These are phyloP conservation scores for Bombus fervidus DNA, from an alignment of 1,140 invertebrate genomes.

Conservation along the genomic window DNA sequence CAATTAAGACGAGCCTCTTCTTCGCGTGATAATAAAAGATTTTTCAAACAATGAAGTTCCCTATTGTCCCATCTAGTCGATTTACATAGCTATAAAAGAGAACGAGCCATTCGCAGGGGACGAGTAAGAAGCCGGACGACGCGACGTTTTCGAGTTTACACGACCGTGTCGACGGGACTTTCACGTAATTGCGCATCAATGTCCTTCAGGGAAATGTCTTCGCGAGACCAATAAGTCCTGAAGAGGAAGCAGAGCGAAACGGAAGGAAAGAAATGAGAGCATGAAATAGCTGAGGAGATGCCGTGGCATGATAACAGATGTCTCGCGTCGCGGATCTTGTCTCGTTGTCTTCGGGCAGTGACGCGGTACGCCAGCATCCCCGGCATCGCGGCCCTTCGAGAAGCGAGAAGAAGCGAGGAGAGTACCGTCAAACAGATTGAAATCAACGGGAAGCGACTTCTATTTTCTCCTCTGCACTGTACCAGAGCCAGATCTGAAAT, in stretches of 20 bases:
- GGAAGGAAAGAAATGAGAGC: constrained; percentile 32
- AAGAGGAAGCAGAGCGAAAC: background rate
- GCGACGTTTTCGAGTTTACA: background rate
- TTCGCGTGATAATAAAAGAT: background rate
- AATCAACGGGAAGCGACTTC: constrained; percentile 64
- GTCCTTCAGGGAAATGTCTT: constrained; percentile 38
- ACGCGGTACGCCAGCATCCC: constrained; percentile 29
- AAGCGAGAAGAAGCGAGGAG: constrained; percentile 35
- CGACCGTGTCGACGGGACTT: constrained; percentile 25
- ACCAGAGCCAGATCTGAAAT: constrained; percentile 73
- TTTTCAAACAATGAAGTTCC: background rate
- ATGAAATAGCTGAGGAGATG: constrained; percentile 48
- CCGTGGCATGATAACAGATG: constrained; percentile 62
- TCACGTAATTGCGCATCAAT: constrained; percentile 56
- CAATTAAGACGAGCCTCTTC: background rate
- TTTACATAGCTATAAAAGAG: constrained; percentile 1
- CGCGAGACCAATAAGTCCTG: constrained; percentile 42
- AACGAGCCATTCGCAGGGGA: constrained; percentile 1
- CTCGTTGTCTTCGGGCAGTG: constrained; percentile 61
- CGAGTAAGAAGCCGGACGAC: background rate
- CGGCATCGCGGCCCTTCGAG: constrained; percentile 20
- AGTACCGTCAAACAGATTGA: constrained; percentile 71
- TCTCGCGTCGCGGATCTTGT: constrained; percentile 56
- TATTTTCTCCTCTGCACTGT: constrained; percentile 65
- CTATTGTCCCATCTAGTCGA: background rate